Evolutionary conservation across 2,113 vertebrate genomes (phyloP).

Genomic region (Tupaia tana): DNA sequence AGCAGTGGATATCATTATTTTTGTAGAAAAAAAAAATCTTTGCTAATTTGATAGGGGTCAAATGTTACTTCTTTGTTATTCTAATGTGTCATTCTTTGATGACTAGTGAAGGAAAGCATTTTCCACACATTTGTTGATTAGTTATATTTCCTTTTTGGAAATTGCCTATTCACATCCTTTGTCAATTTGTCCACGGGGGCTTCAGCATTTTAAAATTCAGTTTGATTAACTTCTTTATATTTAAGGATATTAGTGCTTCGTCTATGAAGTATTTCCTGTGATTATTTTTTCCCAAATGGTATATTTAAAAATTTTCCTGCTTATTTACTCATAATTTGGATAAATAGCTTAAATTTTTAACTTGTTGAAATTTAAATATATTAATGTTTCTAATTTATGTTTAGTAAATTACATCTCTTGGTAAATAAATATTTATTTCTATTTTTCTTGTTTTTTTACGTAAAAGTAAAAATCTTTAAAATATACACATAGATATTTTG

Average conservation of each 20-base stretch:
- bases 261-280: neutral
- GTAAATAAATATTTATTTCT: slow-evolving; percentile 4
- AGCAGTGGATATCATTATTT: neutral
- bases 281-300: neutral
- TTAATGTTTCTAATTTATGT: neutral
- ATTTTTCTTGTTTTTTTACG: slow-evolving; percentile 43
- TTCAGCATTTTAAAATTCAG: neutral
- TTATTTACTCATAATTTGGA: slow-evolving; percentile 34
- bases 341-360: slow-evolving; percentile 19
- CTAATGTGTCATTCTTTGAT: slow-evolving; percentile 46
- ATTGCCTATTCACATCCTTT: slow-evolving; percentile 5
- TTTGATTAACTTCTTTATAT: neutral
- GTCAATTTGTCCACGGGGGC: neutral
- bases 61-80: slow-evolving; percentile 45
- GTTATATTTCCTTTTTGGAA: slow-evolving; percentile 47
- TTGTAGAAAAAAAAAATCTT: slow-evolving; percentile 6
- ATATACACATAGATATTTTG: neutral
- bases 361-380: neutral
- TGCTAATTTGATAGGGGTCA: slow-evolving; percentile 65
- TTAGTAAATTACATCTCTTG: neutral
- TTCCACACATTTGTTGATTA: slow-evolving; percentile 58
- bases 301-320: neutral
- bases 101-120: slow-evolving; percentile 43
- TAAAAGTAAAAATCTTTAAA: neutral
- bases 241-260: neutral